A percentile compares a stretch with the other conserved stretches of the same genome.
Evolutionary conservation across 1,140 invertebrate genomes (phyloP).

Genomic region (Cepaea nemoralis): DNA sequence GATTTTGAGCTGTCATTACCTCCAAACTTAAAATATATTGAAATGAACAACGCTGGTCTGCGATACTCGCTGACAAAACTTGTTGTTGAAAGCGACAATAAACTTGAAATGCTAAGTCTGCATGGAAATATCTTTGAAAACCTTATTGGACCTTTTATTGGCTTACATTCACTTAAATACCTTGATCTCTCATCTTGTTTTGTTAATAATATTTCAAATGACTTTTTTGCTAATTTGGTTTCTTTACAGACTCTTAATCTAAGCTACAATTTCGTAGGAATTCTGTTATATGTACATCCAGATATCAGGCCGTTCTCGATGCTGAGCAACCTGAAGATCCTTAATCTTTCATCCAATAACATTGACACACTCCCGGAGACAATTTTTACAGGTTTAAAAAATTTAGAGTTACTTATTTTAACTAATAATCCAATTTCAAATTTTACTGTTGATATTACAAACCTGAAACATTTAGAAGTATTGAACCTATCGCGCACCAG

Average conservation of each 20-base stretch:
- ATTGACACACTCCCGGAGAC: slow-evolving; percentile 32
- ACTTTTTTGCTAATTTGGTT: neutral
- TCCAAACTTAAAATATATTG: neutral
- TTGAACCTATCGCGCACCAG: slow-evolving; percentile 41
- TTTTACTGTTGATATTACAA: slow-evolving; percentile 39
- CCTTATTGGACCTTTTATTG: neutral
- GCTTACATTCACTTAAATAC: neutral
- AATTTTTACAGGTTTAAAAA: slow-evolving; percentile 32
- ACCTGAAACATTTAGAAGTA: slow-evolving; percentile 36
- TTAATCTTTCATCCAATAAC: slow-evolving; percentile 48
- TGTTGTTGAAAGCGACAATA: neutral
- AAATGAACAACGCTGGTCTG: slow-evolving; percentile 3
- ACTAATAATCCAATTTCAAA: slow-evolving; percentile 39
- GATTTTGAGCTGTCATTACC: neutral
- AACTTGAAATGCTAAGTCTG: neutral
- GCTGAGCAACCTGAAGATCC: slow-evolving; percentile 25
- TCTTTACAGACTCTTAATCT: neutral
- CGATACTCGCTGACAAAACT: neutral
- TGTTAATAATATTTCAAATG: neutral
- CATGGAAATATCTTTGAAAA: neutral
- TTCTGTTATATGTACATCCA: neutral
- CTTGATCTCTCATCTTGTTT: neutral
- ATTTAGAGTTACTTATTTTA: slow-evolving; percentile 39
- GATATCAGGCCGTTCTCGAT: slow-evolving; percentile 8
- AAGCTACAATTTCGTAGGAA: slow-evolving; percentile 8